Conservation (phyloP, 2,888 invertebrate species). For the Drosophila mettleri region DNA sequence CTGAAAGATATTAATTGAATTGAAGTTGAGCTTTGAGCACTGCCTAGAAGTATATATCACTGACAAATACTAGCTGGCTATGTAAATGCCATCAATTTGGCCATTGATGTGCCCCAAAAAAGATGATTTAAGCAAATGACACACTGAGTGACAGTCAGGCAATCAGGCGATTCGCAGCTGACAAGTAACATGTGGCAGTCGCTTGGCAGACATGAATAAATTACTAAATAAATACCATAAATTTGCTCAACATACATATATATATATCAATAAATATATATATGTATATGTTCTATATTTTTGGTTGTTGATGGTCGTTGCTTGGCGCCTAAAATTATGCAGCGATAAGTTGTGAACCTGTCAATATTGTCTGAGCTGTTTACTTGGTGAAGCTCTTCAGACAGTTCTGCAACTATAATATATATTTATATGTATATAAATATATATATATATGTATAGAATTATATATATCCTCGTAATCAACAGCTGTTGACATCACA, state of each 20-base stretch:
- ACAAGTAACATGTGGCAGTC: constrained; percentile 51
- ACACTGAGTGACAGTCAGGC: constrained; percentile 61
- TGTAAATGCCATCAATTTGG: constrained; percentile 31
- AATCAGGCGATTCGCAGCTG: constrained; percentile 34
- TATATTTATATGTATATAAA: neutral
- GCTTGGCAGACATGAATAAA: constrained; percentile 63
- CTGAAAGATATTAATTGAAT: constrained; percentile 36
- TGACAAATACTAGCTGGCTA: constrained; percentile 2
- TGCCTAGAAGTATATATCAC: constrained; percentile 1
- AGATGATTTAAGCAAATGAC: constrained; percentile 68
- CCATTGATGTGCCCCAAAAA: constrained; percentile 15
- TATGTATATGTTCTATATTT: constrained; percentile 43
- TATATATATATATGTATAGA: neutral
- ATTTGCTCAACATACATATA: constrained; percentile 23
- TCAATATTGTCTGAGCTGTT: constrained; percentile 29
- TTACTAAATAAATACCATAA: constrained; percentile 74
- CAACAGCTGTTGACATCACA: constrained; percentile 10
- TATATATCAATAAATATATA: neutral
- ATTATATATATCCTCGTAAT: neutral
- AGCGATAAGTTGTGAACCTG: constrained; percentile 49
- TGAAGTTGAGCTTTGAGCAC: constrained; percentile 19
- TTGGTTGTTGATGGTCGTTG: constrained; percentile 61
- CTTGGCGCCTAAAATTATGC: constrained; percentile 53
- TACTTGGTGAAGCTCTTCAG: constrained; percentile 7
- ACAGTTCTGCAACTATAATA: constrained; percentile 15